Percentiles rank a stretch among this genome's conserved stretches.
phyloP scores from a whole-genome alignment of 2,888 invertebrate genomes.

The Therioaphis trifolii region DNA sequence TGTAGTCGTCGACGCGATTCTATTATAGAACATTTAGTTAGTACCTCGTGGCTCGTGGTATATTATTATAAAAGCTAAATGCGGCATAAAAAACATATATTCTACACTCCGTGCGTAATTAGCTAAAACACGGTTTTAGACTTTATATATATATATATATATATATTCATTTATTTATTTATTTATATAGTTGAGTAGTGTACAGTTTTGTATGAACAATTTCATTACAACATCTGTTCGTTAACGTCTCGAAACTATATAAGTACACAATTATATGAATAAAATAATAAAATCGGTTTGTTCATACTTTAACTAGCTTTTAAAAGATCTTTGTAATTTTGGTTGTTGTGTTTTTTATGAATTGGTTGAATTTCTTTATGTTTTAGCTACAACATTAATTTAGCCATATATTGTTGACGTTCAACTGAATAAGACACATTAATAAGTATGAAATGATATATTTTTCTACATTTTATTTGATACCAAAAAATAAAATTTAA shows the following conservation, averaged over 20 bases:
- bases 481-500: too few species aligned
- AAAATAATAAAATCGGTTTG: constrained; percentile 13
- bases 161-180: not conserved
- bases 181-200: not conserved
- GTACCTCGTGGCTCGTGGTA: not conserved
- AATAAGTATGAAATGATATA: too few species aligned
- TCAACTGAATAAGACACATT: too few species aligned
- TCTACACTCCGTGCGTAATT: not conserved
- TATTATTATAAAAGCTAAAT: not conserved
- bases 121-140: constrained; percentile 37
- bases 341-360: too few species aligned
- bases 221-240: constrained; percentile 50
- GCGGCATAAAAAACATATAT: not conserved
- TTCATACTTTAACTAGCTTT: not conserved
- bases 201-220: constrained; percentile 22
- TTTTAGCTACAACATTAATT: too few species aligned
- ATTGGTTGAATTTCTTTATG: too few species aligned
- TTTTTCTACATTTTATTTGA: too few species aligned
- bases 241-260: constrained; percentile 3
- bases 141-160: constrained; percentile 33
- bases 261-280: constrained; percentile 14
- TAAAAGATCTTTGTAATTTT: not conserved
- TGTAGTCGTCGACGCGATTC: not conserved
- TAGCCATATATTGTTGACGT: too few species aligned
- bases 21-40: constrained; percentile 2